Base-by-base conservation (phyloP, 2,113 vertebrate species). In the Notarius quadriscutis region DNA sequence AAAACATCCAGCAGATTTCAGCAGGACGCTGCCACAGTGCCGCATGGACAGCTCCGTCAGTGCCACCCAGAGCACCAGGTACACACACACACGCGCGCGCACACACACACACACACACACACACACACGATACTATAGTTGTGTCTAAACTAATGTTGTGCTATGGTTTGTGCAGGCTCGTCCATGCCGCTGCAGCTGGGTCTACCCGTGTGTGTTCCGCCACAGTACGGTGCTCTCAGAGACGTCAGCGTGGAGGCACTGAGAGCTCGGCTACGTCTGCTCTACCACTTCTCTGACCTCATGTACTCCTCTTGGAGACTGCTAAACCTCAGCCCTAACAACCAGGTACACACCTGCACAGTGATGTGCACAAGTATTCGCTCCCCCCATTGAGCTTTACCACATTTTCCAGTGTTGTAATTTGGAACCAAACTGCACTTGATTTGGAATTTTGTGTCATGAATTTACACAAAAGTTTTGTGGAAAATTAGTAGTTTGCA, bases 271-370 rank as follows among this genome's bases (percentile, higher is more conserved):
- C 93, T 96, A 71, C 92, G 93, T 87, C 93, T 96, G 1, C 95
- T 96, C 63, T 94, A 95, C 88, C 94, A 95, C 92, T 96, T 96
- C 87, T 96, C 96, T 91, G 96, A 96, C 91, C 94, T 96, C 74
- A 96, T 96, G 96, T 96, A 95, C 91, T 95, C 94, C 89, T 96
- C 95, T 34, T 96, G 96, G 96, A 93, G 95, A 90, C 94, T 96
- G 62, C 92, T 96, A 5, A 95, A 95, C 90, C 92, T 96, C 81
- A 93, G 94, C 79, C 87, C 94, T 71, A 95, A 91, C 80, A 94
- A 93, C 85, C 92, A 92, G 93, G 96, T 96, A 72, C 88, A 5
- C 48, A 83, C 80, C 14, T 51, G 27, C 41, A 22, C 82, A 48
- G 11, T 67, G 30, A 18, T 74, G 14, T 74, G 71, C 41, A 50